These are phyloP conservation scores for Epinotia bilunana DNA, from an alignment of 2,888 invertebrate species.

Conservation along the genomic window DNA sequence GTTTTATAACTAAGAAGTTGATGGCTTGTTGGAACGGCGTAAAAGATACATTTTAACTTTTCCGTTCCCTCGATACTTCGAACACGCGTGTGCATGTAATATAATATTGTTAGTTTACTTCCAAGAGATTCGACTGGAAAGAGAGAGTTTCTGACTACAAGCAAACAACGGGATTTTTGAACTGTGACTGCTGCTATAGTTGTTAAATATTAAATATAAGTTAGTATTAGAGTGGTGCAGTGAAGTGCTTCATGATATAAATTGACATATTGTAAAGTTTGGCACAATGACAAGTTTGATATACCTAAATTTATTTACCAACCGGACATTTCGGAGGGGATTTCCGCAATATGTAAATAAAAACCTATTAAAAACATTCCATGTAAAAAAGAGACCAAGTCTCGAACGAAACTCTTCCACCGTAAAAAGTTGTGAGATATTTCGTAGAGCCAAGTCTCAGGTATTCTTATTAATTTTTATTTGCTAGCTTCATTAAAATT, in stretches of 20 bases:
- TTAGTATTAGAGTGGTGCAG: not conserved
- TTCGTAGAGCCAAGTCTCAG: too few relatives aligned
- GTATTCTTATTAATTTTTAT: too few relatives aligned
- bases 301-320: too few relatives aligned
- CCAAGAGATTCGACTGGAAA: slow-evolving; percentile 13
- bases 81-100: not conserved
- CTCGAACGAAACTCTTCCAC: too few relatives aligned
- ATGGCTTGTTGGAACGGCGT: not conserved
- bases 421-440: too few relatives aligned
- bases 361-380: too few relatives aligned
- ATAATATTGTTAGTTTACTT: slow-evolving; percentile 17
- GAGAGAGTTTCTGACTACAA: slow-evolving; percentile 9
- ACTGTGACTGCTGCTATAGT: not conserved
- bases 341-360: too few relatives aligned
- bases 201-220: not conserved
- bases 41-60: slow-evolving; percentile 8
- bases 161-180: not conserved
- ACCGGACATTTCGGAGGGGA: too few relatives aligned
- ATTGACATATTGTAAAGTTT: too few relatives aligned
- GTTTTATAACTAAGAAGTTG: not conserved
- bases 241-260: not conserved
- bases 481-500: too few relatives aligned
- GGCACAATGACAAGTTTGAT: too few relatives aligned
- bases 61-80: not conserved
- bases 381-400: too few relatives aligned